Evolutionary conservation across 2,888 invertebrate genomes (phyloP).

Genomic region (Allacma fusca): DNA sequence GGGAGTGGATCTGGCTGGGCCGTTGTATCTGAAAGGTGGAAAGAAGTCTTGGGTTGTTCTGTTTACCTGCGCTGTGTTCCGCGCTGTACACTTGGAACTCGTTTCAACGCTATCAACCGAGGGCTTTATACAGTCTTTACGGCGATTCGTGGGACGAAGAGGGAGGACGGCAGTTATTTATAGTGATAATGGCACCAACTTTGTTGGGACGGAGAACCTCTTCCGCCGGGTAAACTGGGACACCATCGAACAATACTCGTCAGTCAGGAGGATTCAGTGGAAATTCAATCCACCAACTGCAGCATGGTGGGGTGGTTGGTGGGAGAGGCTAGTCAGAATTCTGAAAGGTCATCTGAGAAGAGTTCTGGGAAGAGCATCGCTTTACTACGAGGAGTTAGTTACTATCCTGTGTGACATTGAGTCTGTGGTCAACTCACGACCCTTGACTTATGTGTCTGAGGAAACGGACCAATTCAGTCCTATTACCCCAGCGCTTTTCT

Average conservation of each 20-base stretch:
- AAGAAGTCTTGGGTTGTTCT: slow-evolving; percentile 44
- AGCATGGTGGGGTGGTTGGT: slow-evolving; percentile 46
- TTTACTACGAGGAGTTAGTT: slow-evolving; percentile 32
- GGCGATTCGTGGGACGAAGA: slow-evolving; percentile 37
- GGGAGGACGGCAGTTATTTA: slow-evolving; percentile 41
- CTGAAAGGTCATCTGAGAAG: slow-evolving; percentile 49
- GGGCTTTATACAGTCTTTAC: slow-evolving; percentile 45
- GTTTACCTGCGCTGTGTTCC: slow-evolving; percentile 45
- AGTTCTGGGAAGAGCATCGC: not conserved
- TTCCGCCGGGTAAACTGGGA: slow-evolving; percentile 3
- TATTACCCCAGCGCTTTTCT: slow-evolving; percentile 57
- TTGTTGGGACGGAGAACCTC: slow-evolving; percentile 46
- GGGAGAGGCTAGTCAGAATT: slow-evolving; percentile 51
- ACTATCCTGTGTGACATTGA: slow-evolving; percentile 58
- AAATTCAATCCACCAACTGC: slow-evolving; percentile 27
- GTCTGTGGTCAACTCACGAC: slow-evolving; percentile 62
- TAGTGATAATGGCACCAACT: slow-evolving; percentile 53
- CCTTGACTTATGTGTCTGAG: slow-evolving; percentile 58
- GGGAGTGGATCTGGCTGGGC: slow-evolving; percentile 64
- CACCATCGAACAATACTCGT: slow-evolving; percentile 16
- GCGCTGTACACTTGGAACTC: slow-evolving; percentile 48
- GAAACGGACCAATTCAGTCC: slow-evolving; percentile 58
- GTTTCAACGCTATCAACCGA: slow-evolving; percentile 46
- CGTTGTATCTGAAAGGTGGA: slow-evolving; percentile 61
- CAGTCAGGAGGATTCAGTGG: slow-evolving; percentile 27